These are phyloP conservation scores for Idaea aversata DNA, from an alignment of 2,888 invertebrate species.

Conservation along the genomic window DNA sequence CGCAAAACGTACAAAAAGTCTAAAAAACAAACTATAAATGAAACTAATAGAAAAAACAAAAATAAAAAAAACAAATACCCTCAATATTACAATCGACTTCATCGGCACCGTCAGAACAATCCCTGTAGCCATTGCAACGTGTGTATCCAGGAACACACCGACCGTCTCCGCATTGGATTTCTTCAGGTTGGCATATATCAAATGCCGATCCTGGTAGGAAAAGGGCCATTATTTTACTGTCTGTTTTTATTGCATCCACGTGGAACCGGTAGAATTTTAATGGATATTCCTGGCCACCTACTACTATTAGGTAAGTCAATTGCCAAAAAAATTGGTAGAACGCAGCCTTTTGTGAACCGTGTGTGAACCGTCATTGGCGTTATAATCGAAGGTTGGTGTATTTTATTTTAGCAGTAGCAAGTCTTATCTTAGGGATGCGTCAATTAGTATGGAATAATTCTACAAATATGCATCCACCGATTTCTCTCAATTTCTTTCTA, in stretches of 20 bases:
- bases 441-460: too few relatives aligned
- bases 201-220: conserved; percentile 36
- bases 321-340: too few relatives aligned
- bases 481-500: too few relatives aligned
- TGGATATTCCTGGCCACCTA: background rate
- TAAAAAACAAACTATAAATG: conserved; percentile 5
- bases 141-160: conserved; percentile 68
- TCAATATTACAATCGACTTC: conserved; percentile 45
- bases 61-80: conserved; percentile 31
- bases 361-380: too few relatives aligned
- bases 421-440: too few relatives aligned
- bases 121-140: conserved; percentile 63
- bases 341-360: too few relatives aligned
- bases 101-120: conserved; percentile 73
- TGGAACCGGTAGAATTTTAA: background rate
- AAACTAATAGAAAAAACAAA: conserved; percentile 21
- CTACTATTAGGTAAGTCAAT: too few relatives aligned
- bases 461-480: too few relatives aligned
- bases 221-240: background rate
- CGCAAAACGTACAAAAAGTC: background rate
- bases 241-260: too few relatives aligned
- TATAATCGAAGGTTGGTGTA: too few relatives aligned
- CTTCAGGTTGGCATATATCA: conserved; percentile 41
- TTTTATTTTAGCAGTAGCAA: too few relatives aligned
- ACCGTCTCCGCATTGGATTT: conserved; percentile 74